These are phyloP conservation scores for Nerophis lumbriciformis DNA, from an alignment of 2,113 vertebrate genomes.

Conservation along the genomic window DNA sequence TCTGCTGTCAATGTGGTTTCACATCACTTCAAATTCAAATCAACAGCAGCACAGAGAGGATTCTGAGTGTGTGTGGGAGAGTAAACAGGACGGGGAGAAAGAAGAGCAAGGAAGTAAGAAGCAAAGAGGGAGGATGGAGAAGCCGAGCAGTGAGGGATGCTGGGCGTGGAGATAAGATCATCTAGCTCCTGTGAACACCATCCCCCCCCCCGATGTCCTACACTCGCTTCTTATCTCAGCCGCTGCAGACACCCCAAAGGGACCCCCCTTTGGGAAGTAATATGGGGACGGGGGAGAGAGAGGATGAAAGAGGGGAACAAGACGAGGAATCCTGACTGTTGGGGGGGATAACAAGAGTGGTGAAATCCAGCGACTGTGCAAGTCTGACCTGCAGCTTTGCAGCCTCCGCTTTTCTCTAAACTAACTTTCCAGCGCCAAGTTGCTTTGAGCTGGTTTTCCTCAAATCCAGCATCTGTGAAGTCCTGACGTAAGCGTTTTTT, in stretches of 20 bases:
- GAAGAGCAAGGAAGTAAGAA: conserved; percentile 36
- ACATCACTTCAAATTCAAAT: conserved; percentile 72
- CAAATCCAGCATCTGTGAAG: not conserved
- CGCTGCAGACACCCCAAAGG: conserved; percentile 74
- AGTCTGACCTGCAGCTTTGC: conserved; percentile 37
- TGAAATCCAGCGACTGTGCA: conserved; percentile 38
- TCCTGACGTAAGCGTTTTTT: not conserved
- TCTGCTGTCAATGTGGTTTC: conserved; percentile 70
- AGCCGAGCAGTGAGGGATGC: conserved; percentile 37
- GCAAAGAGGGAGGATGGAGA: conserved; percentile 35
- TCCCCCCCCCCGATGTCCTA: conserved; percentile 72
- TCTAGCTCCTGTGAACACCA: conserved; percentile 75
- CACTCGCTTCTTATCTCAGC: conserved; percentile 74
- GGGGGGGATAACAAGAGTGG: conserved; percentile 27
- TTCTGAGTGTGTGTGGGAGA: conserved; percentile 54
- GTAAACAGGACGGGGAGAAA: conserved; percentile 39
- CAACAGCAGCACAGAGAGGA: conserved; percentile 64
- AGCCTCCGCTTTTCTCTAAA: conserved; percentile 1
- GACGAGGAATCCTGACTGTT: conserved; percentile 46
- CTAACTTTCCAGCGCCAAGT: not conserved
- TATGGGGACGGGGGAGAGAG: conserved; percentile 35
- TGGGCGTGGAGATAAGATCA: conserved; percentile 70
- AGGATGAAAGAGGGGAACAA: conserved; percentile 57
- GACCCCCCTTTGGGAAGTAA: conserved; percentile 57
- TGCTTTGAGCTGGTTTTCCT: not conserved